Percentiles rank a stretch among this genome's conserved stretches.
These are phyloP conservation scores for Pristionchus mayeri DNA, from an alignment of 2,888 invertebrate species.

Conservation along the genomic window DNA sequence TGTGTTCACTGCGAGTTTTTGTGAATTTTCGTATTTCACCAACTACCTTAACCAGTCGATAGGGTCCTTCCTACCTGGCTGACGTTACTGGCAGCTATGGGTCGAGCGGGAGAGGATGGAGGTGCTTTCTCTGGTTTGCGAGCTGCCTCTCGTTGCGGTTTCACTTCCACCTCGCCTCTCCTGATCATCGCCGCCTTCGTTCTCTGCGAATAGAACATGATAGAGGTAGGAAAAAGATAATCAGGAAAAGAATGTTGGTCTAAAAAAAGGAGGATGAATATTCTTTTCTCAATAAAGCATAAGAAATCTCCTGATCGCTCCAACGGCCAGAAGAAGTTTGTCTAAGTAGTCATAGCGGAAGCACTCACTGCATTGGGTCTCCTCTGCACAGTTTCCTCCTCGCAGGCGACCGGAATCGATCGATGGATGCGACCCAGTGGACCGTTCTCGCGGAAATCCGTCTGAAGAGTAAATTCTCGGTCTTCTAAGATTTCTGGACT, in stretches of 20 bases:
- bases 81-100: neutral
- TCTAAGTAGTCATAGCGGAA: no score
- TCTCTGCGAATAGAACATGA: neutral
- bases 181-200: neutral
- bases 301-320: no score
- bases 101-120: neutral
- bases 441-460: slow-evolving; percentile 28
- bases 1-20: no score
- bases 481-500: no score
- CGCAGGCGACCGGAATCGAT: slow-evolving; percentile 25
- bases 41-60: no score
- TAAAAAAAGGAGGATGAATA: neutral
- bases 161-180: neutral
- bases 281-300: no score
- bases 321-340: no score
- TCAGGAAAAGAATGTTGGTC: neutral
- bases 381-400: slow-evolving; percentile 18
- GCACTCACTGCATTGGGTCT: neutral
- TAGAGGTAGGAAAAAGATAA: neutral
- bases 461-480: neutral
- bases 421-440: slow-evolving; percentile 21
- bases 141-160: neutral
- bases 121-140: neutral
- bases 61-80: neutral
- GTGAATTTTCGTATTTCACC: no score